Evolutionary conservation across 1,140 invertebrate species (phyloP), one percentile per base, ranked within the genome.

Genomic region (Drosophila melanica): DNA sequence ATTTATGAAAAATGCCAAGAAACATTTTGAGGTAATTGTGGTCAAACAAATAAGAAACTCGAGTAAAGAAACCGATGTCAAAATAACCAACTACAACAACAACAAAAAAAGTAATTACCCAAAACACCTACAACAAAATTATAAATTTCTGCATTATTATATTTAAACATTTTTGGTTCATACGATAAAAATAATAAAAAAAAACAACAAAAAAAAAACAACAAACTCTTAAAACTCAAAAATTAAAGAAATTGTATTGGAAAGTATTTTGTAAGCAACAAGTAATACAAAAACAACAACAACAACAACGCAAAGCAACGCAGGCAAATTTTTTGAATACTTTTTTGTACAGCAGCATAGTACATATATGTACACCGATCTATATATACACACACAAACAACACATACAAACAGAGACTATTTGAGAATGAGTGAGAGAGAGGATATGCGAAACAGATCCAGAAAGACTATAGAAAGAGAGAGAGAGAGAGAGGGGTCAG

Each of bases 141-240:
- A 89, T 80, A 82, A 77, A 89, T 80, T 82, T 89, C 77, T 87
- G 76, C 84, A 87, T 89, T 89, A 87, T 89, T 87, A 89, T 87
- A 89, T 80, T 89, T 89, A 84, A 89, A 77, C 68, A 76, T 70
- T 81, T 86, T 87, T 87, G 84, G 82, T 87, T 87, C 75, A 87
- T 89, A 89, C 79, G 84, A 87, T 76, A 89, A 69, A 81, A 77
- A 81, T 58, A 74, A 81, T 81, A 77, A 45, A 63, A 69, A 74
- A 47, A 68, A 70, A 70, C 45, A 54, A 82, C 45, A 54, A 82
- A 68, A 67, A 51, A 57, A 53, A 53, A 55, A 27, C 47, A 45
- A 69, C 65, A 76, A 63, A 79, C 64, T 55, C 33, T 39, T 59
- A 67, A 67, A 60, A 75, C 59, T 60, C 64, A 59, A 76, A 76